Base-by-base conservation (phyloP, 2,113 vertebrate species). In the Nycticorax nycticorax region DNA sequence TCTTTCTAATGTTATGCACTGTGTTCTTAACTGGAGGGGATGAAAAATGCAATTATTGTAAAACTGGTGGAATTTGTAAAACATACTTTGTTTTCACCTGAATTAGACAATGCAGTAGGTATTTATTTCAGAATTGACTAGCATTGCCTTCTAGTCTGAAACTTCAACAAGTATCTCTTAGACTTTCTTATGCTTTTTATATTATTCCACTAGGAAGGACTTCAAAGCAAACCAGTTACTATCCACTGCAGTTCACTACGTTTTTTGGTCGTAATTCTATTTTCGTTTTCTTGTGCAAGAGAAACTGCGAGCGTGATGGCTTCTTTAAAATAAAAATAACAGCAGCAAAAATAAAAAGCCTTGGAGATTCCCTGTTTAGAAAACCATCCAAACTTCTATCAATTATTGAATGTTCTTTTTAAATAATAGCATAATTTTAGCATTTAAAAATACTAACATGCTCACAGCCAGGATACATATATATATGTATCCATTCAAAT, bases 261-360 rank as follows among this genome's bases (percentile, higher is more conserved):
- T 56, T 73, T 95, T 88, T 93, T 59, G 43, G 52, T 78, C n/a
- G 50, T 73, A 77, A 69, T 80, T 95, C 41, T 89, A 17, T 79
- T 88, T 92, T 82, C 1, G 23, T 80, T 92, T 95, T 75, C 47
- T 82, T 90, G 28, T 84, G 76, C 11, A 63, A 95, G 84, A 59
- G 60, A 88, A 95, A 67, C 53, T 69, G 92, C 93, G 78, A 93
- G 66, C 6, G 37, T 68, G 57, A 73, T 83, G 53, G 14, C 48
- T 95, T 92, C 75, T 93, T 96, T 76, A 75, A 79, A 96, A 83
- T 62, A 87, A 95, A 92, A 95, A 59, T 87, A 91, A 81, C 48
- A 77, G 19, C 77, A 52, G 68, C 39, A 92, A 88, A 78, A 96
- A 88, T 39, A 79, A 89, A 88, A 87, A 86, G 45, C 39, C 48